phyloP scores from a whole-genome alignment of 2,888 invertebrate species.

The Cataglyphis albicans region DNA sequence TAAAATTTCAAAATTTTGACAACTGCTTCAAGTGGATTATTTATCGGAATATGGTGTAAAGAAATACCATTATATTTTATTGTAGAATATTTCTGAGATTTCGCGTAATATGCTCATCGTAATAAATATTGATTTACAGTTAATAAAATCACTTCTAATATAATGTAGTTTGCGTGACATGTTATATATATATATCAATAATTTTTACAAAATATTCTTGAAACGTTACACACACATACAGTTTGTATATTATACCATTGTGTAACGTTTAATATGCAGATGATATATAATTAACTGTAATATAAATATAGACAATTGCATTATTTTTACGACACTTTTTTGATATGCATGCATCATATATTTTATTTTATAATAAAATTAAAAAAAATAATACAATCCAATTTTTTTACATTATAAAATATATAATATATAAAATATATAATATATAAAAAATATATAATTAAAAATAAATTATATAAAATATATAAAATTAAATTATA shows the following conservation, averaged over 20 bases:
- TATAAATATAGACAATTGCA: not conserved
- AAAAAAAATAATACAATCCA: not conserved
- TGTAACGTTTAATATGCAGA: not conserved
- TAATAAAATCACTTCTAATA: not conserved
- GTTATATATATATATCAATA: not conserved
- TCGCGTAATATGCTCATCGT: not conserved
- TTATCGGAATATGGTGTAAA: not conserved
- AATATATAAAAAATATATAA: not conserved
- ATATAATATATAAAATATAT: not conserved
- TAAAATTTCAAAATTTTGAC: not conserved
- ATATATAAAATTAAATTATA: too few species aligned
- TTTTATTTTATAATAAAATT: not conserved
- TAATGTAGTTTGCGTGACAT: not conserved
- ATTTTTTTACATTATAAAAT: not conserved
- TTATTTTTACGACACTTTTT: not conserved
- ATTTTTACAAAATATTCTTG: not conserved
- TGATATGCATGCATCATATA: not conserved
- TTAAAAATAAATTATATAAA: conserved; percentile 12
- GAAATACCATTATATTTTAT: not conserved
- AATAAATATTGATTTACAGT: not conserved
- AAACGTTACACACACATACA: not conserved
- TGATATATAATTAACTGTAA: not conserved
- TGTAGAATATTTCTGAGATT: not conserved
- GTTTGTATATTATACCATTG: not conserved
- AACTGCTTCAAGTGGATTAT: not conserved